phyloP scores from a whole-genome alignment of 2,888 invertebrate genomes.

The Cosmopolites sordidus region DNA sequence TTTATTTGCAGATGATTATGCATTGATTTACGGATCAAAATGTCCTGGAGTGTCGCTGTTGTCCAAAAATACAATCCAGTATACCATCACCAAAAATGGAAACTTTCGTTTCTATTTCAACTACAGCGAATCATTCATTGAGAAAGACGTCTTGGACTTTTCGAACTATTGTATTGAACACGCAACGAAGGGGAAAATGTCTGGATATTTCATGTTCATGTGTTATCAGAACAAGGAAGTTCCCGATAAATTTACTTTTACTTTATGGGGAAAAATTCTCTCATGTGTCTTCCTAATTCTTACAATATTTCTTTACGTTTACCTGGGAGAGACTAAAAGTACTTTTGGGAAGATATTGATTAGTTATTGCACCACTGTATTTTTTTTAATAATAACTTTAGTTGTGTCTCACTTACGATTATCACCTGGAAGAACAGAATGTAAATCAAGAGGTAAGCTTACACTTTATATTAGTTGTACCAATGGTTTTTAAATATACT shows the following conservation, averaged over 20 bases:
- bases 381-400: conserved; percentile 30
- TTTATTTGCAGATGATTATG: conserved; percentile 31
- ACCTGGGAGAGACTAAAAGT: conserved; percentile 33
- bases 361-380: conserved; percentile 34
- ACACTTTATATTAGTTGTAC: too few species aligned
- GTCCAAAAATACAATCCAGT: conserved; percentile 20
- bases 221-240: conserved; percentile 16
- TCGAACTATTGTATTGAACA: conserved; percentile 34
- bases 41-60: conserved; percentile 25
- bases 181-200: conserved; percentile 14
- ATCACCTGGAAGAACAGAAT: conserved; percentile 16
- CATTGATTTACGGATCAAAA: conserved; percentile 29
- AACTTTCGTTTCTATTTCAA: conserved; percentile 23
- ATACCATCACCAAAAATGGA: conserved; percentile 27
- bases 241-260: conserved; percentile 30
- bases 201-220: conserved; percentile 28
- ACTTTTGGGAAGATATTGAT: conserved; percentile 38
- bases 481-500: too few species aligned
- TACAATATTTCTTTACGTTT: conserved; percentile 33
- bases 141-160: conserved; percentile 16
- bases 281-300: conserved; percentile 33
- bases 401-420: conserved; percentile 25
- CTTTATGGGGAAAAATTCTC: conserved; percentile 32
- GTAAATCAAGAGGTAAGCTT: conserved; percentile 29
- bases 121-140: conserved; percentile 11